Percentiles rank a stretch among this genome's conserved stretches.
Conservation (phyloP, 2,113 vertebrate genomes). For the Archocentrus centrarchus region DNA sequence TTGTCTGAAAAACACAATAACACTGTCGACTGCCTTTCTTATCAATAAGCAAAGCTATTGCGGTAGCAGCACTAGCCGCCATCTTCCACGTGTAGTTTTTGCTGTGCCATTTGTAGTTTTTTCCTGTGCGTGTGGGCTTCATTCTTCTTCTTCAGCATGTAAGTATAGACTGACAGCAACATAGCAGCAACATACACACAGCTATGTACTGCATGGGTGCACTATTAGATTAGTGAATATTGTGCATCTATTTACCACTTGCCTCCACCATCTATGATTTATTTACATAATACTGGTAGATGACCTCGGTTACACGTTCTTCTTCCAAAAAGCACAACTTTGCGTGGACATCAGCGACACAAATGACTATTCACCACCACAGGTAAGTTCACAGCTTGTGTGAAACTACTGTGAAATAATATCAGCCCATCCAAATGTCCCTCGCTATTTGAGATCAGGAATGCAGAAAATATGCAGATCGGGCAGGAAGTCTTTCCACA, state of each 20-base stretch:
- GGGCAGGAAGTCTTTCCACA: conserved; percentile 43
- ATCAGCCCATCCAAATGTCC: background rate
- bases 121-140: background rate
- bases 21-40: background rate
- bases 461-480: background rate
- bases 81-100: background rate
- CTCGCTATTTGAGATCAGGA: conserved; percentile 14
- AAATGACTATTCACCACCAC: background rate
- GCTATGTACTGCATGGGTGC: no score
- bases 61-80: background rate
- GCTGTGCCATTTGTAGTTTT: background rate
- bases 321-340: background rate
- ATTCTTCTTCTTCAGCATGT: background rate
- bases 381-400: background rate
- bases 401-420: background rate
- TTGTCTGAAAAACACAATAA: background rate
- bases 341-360: background rate
- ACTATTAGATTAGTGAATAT: background rate
- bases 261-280: no score
- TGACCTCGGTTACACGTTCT: no score
- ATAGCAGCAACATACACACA: no score
- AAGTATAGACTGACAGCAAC: background rate
- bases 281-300: background rate
- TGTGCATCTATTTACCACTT: no score
- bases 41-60: background rate